A percentile compares a stretch with the other conserved stretches of the same genome.
Conservation (phyloP, 2,888 invertebrate species). For the Autographa gamma region DNA sequence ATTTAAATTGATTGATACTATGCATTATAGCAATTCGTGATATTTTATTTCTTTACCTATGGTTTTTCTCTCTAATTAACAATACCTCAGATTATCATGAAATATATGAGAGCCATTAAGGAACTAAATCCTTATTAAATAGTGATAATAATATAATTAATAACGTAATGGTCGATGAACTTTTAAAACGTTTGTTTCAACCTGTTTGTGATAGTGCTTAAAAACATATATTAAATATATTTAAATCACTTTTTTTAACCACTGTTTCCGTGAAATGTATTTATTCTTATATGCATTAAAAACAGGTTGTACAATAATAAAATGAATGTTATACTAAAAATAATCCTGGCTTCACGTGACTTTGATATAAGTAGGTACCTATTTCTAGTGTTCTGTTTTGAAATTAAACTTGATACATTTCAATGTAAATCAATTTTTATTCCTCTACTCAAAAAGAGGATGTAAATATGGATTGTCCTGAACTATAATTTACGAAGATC, state of each 20-base stretch:
- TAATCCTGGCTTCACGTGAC: neutral
- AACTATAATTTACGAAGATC: no score
- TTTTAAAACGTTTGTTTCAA: neutral
- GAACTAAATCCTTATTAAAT: neutral
- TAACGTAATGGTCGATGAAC: neutral
- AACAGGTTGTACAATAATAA: neutral
- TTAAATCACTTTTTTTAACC: neutral
- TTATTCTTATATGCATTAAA: neutral
- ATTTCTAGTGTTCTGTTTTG: no score
- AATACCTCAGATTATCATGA: neutral
- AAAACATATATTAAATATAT: neutral
- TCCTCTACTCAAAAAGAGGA: no score
- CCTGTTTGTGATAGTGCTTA: neutral
- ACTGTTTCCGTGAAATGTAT: neutral
- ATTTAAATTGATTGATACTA: conserved; percentile 27
- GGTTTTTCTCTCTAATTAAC: conserved; percentile 10
- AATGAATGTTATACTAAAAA: neutral
- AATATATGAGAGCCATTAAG: conserved; percentile 7
- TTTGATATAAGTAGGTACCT: no score
- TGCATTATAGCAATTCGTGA: conserved; percentile 29
- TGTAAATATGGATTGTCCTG: no score
- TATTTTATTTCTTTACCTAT: conserved; percentile 19
- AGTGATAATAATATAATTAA: neutral
- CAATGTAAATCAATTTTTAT: no score
- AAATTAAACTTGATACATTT: no score